These are phyloP conservation scores for Acanthaster planci DNA, from an alignment of 35 echinoderm and acorn worm species.

Conservation along the genomic window DNA sequence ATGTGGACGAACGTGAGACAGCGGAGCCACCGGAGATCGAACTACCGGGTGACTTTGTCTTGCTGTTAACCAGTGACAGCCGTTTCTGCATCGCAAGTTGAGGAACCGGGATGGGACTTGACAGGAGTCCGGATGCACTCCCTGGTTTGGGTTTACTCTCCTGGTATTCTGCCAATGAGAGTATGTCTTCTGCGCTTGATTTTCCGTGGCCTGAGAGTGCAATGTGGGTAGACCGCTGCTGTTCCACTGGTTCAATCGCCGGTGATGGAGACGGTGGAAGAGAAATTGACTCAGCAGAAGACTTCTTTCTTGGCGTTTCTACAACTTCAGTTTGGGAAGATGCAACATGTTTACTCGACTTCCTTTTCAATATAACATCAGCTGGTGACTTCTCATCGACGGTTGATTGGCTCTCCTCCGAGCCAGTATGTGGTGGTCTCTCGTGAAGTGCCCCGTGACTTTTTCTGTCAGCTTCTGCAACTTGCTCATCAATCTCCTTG, in stretches of 20 bases:
- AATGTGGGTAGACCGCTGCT: constrained; percentile 10
- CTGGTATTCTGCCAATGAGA: not conserved
- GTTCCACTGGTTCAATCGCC: constrained; percentile 7
- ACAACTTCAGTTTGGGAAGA: not conserved
- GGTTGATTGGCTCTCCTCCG: not conserved
- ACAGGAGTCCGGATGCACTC: not conserved
- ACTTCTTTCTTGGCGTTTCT: not conserved
- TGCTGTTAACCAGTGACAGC: not conserved
- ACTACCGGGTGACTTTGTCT: not conserved
- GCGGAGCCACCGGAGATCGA: not conserved
- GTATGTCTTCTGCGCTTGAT: not conserved
- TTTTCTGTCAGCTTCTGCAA: constrained; percentile 11
- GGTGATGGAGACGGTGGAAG: constrained; percentile 14
- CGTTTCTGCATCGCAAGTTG: not conserved
- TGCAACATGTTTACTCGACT: not conserved
- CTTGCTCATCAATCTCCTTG: not conserved
- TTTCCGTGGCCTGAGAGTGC: not conserved
- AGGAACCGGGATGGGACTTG: no score
- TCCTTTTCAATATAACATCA: not conserved
- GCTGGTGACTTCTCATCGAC: not conserved
- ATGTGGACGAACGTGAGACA: not conserved
- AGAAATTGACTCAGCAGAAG: not conserved
- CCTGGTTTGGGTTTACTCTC: not conserved
- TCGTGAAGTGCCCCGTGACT: not conserved
- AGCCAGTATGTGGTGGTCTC: not conserved